Conservation (phyloP, 2,888 invertebrate species). For the Ctena decussata region DNA sequence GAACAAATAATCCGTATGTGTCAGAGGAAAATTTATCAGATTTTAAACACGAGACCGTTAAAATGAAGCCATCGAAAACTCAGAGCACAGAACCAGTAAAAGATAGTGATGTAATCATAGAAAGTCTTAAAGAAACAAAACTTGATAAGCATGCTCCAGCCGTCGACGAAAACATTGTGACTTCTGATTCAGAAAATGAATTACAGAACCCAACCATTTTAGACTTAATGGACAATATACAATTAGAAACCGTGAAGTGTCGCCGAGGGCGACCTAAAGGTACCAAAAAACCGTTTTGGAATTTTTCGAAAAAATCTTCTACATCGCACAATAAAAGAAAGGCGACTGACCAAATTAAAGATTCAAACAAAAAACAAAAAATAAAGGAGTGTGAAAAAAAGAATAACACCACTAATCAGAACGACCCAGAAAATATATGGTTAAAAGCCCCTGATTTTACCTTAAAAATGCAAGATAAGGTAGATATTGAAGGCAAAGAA, state of each 20-base stretch:
- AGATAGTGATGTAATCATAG: background rate
- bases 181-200: background rate
- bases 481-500: background rate
- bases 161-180: background rate
- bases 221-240: background rate
- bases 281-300: slow-evolving; percentile 13
- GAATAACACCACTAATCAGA: background rate
- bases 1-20: background rate
- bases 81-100: background rate
- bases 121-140: background rate
- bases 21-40: background rate
- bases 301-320: background rate
- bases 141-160: background rate
- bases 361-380: background rate
- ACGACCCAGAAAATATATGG: background rate
- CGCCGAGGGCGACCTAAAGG: slow-evolving; percentile 2
- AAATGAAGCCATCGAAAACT: background rate
- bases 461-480: background rate
- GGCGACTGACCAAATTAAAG: background rate
- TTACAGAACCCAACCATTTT: background rate
- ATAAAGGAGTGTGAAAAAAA: background rate
- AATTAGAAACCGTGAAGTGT: background rate
- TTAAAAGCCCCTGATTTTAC: background rate
- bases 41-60: background rate
- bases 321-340: background rate